Evolutionary conservation across 2,888 invertebrate genomes (phyloP).

Genomic region (Entomobrya multifasciata): DNA sequence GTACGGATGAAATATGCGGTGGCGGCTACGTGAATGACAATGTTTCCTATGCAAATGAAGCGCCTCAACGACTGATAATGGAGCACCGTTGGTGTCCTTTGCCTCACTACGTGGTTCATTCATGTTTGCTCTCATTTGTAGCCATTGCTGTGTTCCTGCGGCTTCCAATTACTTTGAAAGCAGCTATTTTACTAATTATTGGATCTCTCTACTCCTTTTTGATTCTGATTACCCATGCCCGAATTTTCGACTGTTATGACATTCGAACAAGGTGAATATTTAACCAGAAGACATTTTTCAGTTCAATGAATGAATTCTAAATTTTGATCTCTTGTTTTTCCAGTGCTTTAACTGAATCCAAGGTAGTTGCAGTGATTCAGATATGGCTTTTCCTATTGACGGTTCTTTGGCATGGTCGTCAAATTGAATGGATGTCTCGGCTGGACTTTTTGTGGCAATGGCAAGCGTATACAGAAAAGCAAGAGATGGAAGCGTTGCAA

Average conservation of each 20-base stretch:
- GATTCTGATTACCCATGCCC: constrained; percentile 84
- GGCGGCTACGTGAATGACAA: constrained; percentile 76
- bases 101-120: constrained; percentile 93
- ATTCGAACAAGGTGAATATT: constrained; percentile 87
- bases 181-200: constrained; percentile 86
- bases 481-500: constrained; percentile 95
- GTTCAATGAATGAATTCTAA: no score
- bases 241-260: constrained; percentile 92
- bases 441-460: constrained; percentile 82
- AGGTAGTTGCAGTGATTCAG: constrained; percentile 89
- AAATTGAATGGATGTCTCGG: constrained; percentile 92
- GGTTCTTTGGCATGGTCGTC: constrained; percentile 90
- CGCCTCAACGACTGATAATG: constrained; percentile 76
- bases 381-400: constrained; percentile 91
- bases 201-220: constrained; percentile 79
- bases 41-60: constrained; percentile 74
- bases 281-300: no score
- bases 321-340: constrained; percentile 76
- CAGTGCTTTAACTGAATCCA: constrained; percentile 86
- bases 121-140: constrained; percentile 91
- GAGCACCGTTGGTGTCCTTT: constrained; percentile 85
- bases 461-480: constrained; percentile 93
- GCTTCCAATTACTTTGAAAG: constrained; percentile 91
- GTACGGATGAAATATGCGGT: constrained; percentile 83
- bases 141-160: constrained; percentile 92